Base-by-base conservation (phyloP, 2,797 vertebrate genomes). In the Phalloptychus januarius region DNA sequence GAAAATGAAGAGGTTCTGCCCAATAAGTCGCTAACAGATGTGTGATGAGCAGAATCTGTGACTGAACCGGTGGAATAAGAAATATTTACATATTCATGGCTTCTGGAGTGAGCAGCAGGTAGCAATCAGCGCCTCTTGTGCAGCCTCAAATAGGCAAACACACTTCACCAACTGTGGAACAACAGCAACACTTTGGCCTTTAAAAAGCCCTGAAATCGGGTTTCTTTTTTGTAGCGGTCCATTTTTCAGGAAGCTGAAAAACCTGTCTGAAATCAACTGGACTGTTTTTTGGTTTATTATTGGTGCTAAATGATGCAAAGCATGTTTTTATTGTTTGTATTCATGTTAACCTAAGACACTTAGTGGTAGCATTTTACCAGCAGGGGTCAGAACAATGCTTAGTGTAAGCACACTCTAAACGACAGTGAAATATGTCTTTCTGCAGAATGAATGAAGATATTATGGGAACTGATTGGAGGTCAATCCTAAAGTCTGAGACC, bases 371-470 rank as follows among this genome's bases (percentile, higher is more conserved):
- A 71, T 71, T 3, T 74, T 31, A 83, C 85, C 92, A 92, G 86
- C 75, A 92, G 91, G 74, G 86, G 90, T 85, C 91, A 86, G 79
- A 76, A 48, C 10, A 70, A 0, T 13, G 67, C 71, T 70, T 36
- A 70, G 38, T 72, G 75, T 40, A 28, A 31, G 38, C n/a, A 33
- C 31, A 79, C 48, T 56, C 58, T 0, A 13, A 7, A 2, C 8
- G 10, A 54, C n/a, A 33, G 13, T 15, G 25, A n/a, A 4, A 42
- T 11, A 67, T 67, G 36, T 42, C 20, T 69, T 70, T 70, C 40
- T 28, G 42, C 25, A 70, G 12, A 5, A 44, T 5, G 67, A 15
- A 28, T 1, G 5, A 13, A 42, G 38, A 63, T 5, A 31, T 42
- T 23, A 40, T 0, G 8, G 36, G 38, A 67, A 12, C 65, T 42